Evolutionary conservation across 1,140 invertebrate genomes (phyloP), one percentile per base, ranked within the genome.

Genomic region (Charaxes varanes): DNA sequence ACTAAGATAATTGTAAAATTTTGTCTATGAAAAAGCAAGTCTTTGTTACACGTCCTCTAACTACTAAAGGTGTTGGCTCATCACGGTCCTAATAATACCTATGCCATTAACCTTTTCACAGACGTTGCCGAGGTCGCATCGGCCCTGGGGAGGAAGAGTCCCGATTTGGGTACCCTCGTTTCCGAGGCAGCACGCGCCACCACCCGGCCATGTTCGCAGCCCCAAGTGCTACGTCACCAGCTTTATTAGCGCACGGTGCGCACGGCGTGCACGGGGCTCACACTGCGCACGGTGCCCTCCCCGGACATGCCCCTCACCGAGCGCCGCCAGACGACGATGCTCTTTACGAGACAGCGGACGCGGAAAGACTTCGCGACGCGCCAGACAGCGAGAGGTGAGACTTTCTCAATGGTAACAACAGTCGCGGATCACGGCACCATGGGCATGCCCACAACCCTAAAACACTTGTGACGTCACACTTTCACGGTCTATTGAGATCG

Each of bases 381-480:
- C 92, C 91, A 59, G 93, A 94, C 79, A 93, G 92, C 84, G 93
- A 93, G 88, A 94, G 93, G 93, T 94, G 90, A 84, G 82, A 28
- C 11, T 3, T 8, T 34, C n/a, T 22, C 1, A 21, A 6, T 13
- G 8, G 8, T 27, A 10, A 10, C n/a, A n/a, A n/a, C n/a, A n/a
- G n/a, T n/a, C n/a, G n/a, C n/a, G n/a, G n/a, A n/a, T n/a, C n/a
- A n/a, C n/a, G n/a, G n/a, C n/a, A n/a, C n/a, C n/a, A n/a, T n/a
- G n/a, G n/a, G n/a, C n/a, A n/a, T n/a, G n/a, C n/a, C n/a, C n/a
- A n/a, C n/a, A n/a, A n/a, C n/a, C n/a, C n/a, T n/a, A n/a, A n/a
- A n/a, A n/a, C n/a, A n/a, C n/a, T n/a, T n/a, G n/a, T n/a, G n/a
- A n/a, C n/a, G n/a, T n/a, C n/a, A n/a, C n/a, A n/a, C n/a, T n/a